Evolutionary conservation across 1,140 invertebrate genomes (phyloP), one percentile per base, ranked within the genome.

Genomic region (Glossosoma conforme): DNA sequence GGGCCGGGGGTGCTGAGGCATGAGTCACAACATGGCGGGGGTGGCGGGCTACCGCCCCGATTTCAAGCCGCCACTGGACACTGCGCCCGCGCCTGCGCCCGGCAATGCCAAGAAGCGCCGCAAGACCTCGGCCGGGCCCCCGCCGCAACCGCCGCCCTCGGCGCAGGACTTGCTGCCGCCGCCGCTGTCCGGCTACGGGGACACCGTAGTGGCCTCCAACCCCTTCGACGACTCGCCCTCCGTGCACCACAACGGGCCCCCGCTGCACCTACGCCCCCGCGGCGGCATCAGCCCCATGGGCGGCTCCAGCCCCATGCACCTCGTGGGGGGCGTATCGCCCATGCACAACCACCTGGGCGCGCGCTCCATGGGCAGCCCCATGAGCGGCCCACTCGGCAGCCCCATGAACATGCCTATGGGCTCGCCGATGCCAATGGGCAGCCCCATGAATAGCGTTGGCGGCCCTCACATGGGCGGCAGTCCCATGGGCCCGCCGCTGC

Each of bases 161-260:
- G 79, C 86, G 61, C 82, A 88, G 71, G 82, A 92, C 63, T 69
- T 92, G 52, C 75, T 89, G 49, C 89, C 89, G 19, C 91, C 89
- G 10, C 84, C 89, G 20, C 80, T 87, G 60, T 80, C 86, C 32
- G 88, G 89, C 42, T 93, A 91, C 71, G 91, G 91, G 30, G 91
- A 95, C 63, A 94, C 91, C 35, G 93, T 97, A 63, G 83, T 95
- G 52, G 93, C 91, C 24, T 93, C 89, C 44, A 96, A 96, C 74
- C 93, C 93, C 19, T 96, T 97, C 72, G 93, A 97, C 71, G 93
- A 97, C 63, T 89, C 86, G 9, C 89, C 91, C 17, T 78, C 83
- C 71, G 62, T 80, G 60, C 70, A 77, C 66, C 67, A 73, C 72
- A 60, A 76, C 70, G 65, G 78, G 60, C 76, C 77, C 32, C 83